Evolutionary conservation across 2,888 invertebrate genomes (phyloP).

Genomic region (Stictocephala bisonia): DNA sequence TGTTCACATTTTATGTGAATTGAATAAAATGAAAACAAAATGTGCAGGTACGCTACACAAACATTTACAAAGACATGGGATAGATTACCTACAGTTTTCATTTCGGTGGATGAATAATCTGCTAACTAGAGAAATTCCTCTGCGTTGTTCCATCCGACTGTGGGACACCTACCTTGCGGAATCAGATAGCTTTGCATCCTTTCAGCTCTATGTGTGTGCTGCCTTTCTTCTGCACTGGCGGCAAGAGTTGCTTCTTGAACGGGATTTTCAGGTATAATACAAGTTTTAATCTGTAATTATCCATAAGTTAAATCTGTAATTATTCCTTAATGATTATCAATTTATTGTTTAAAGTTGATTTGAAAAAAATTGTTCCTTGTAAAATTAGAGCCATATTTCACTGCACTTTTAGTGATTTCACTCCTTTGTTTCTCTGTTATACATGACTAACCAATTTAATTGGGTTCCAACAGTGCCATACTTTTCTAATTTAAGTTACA

Average conservation of each 20-base stretch:
- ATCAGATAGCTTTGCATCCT: constrained; percentile 95
- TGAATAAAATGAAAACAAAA: too few species aligned
- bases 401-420: too few species aligned
- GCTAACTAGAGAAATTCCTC: constrained; percentile 94
- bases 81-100: constrained; percentile 95
- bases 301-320: constrained; percentile 24
- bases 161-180: constrained; percentile 99
- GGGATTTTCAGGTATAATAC: constrained; percentile 88
- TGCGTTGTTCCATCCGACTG: constrained; percentile 94
- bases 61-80: constrained; percentile 91
- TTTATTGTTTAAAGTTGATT: constrained; percentile 18
- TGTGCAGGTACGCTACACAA: constrained; percentile 87
- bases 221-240: constrained; percentile 97
- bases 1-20: too few species aligned
- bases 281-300: too few species aligned
- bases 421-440: too few species aligned
- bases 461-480: too few species aligned
- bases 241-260: constrained; percentile 86
- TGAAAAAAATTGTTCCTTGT: too few species aligned
- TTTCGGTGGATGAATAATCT: constrained; percentile 99
- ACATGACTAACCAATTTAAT: too few species aligned
- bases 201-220: constrained; percentile 99
- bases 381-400: too few species aligned
- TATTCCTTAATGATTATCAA: constrained; percentile 1
- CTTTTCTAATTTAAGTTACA: too few species aligned